A percentile compares a stretch with the other conserved stretches of the same genome.
These are phyloP conservation scores for Chrysochloris asiatica DNA, from an alignment of 2,113 vertebrate genomes.

Conservation along the genomic window DNA sequence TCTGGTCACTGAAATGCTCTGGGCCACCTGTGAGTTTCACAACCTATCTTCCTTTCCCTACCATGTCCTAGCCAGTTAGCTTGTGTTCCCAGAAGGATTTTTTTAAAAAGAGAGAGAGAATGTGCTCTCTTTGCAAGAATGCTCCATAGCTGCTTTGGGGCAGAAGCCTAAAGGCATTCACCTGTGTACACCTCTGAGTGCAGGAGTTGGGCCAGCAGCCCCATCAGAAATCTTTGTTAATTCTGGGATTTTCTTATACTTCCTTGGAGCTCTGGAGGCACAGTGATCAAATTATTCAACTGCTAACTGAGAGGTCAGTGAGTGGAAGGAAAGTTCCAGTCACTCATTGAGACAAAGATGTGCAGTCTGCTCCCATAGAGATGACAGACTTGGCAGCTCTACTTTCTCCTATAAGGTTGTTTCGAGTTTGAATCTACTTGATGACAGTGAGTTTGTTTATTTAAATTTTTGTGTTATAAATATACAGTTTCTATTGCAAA, in stretches of 20 bases:
- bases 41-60: conserved; percentile 40
- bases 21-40: conserved; percentile 63
- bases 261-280: not conserved
- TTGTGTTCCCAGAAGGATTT: conserved; percentile 48
- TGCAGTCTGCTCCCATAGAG: not conserved
- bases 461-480: not conserved
- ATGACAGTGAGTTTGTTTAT: not conserved
- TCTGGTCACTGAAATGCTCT: conserved; percentile 21
- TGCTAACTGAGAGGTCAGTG: not conserved
- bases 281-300: not conserved
- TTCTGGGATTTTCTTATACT: conserved; percentile 37
- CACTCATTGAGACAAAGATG: not conserved
- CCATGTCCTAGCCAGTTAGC: not conserved
- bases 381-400: not conserved
- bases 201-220: conserved; percentile 42
- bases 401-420: too few relatives aligned
- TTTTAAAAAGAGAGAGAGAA: conserved; percentile 4
- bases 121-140: not conserved
- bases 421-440: too few relatives aligned
- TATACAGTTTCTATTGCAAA: conserved; percentile 3
- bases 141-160: not conserved
- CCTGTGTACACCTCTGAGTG: conserved; percentile 53
- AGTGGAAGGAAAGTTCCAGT: not conserved
- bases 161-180: conserved; percentile 73
- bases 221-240: conserved; percentile 39